phyloP scores from a whole-genome alignment of 2,797 vertebrate species.

The Syngnathus rostellatus region DNA sequence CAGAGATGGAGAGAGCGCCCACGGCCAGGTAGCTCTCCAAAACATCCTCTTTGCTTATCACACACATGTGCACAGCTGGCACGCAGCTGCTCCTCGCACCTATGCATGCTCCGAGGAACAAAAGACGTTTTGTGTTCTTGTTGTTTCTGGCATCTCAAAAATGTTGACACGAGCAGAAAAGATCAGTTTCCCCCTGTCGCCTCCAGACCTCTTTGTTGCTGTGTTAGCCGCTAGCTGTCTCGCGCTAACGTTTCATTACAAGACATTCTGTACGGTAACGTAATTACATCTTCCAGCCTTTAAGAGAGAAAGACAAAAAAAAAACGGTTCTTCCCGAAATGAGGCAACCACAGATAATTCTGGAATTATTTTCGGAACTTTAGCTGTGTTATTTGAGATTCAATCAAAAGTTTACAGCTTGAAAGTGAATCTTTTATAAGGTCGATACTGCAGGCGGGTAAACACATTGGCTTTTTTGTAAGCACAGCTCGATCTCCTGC shows the following conservation, averaged over 20 bases:
- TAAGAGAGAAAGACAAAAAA: not conserved
- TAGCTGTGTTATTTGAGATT: not conserved
- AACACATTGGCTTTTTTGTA: not conserved
- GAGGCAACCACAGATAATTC: not conserved
- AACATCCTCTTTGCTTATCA: slow-evolving; percentile 37
- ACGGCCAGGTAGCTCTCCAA: slow-evolving; percentile 49
- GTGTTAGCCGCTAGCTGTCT: too few relatives aligned
- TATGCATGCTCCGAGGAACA: not conserved
- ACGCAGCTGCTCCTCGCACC: slow-evolving; percentile 42
- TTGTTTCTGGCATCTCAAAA: not conserved
- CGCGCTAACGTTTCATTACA: too few relatives aligned
- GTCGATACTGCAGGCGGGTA: not conserved
- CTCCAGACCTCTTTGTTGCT: not conserved
- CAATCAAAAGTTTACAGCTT: not conserved
- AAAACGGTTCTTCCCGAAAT: not conserved
- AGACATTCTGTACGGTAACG: too few relatives aligned
- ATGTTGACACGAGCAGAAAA: not conserved
- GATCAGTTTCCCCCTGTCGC: not conserved
- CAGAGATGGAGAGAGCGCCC: slow-evolving; percentile 36
- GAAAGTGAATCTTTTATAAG: not conserved
- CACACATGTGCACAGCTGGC: slow-evolving; percentile 45
- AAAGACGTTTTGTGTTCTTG: not conserved
- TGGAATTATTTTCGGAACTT: not conserved
- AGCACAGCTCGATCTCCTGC: not conserved
- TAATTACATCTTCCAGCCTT: too few relatives aligned